Evolutionary conservation across 2,888 invertebrate species (phyloP).

Genomic region (Melieria picta): DNA sequence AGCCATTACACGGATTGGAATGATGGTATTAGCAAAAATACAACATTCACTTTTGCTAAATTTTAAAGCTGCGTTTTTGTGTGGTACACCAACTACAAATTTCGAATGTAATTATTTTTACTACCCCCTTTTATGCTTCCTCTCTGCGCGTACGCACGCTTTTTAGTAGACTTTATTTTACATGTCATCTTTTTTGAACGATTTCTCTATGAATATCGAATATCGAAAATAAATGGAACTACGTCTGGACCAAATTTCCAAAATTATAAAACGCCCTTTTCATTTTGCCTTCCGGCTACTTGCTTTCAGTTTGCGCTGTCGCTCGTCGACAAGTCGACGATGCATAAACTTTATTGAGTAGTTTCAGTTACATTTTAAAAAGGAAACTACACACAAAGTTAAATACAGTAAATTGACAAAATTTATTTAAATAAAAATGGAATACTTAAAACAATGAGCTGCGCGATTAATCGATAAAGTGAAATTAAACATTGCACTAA

Average conservation of each 20-base stretch:
- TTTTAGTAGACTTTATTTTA: constrained; percentile 37
- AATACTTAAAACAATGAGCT: too few relatives aligned
- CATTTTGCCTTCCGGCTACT: too few relatives aligned
- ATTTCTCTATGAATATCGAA: constrained; percentile 26
- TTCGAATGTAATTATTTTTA: constrained; percentile 24
- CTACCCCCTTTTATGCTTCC: neutral
- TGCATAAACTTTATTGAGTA: too few relatives aligned
- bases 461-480: too few relatives aligned
- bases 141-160: neutral
- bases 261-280: constrained; percentile 1
- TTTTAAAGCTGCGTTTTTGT: constrained; percentile 30
- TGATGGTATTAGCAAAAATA: constrained; percentile 12
- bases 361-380: too few relatives aligned
- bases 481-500: too few relatives aligned
- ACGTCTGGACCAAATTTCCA: constrained; percentile 20
- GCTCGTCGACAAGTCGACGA: too few relatives aligned
- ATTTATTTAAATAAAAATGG: too few relatives aligned
- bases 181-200: constrained; percentile 29
- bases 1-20: neutral
- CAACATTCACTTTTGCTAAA: constrained; percentile 35
- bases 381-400: too few relatives aligned
- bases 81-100: constrained; percentile 26
- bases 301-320: too few relatives aligned
- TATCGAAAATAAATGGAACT: constrained; percentile 20
- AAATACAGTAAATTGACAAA: too few relatives aligned